Evolutionary conservation across 2,888 invertebrate species (phyloP), one percentile per base, ranked within the genome.

Genomic region (Lagria hirta): DNA sequence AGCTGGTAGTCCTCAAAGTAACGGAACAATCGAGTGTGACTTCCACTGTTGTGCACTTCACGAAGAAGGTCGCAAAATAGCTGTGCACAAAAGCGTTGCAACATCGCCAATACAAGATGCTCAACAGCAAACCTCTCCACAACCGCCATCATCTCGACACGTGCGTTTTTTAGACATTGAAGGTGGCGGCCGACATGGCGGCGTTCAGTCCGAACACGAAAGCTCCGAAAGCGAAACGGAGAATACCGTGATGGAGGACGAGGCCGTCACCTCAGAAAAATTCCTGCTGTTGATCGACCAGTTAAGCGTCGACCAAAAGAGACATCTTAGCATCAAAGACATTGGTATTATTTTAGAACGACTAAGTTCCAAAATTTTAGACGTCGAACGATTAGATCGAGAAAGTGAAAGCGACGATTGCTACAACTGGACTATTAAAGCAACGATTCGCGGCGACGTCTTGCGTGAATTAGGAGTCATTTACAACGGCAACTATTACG

Each of bases 361-460:
- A 62, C 82, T 94, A 62, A 91, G 86, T 73, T 91, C 92, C 48
- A 94, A 93, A 75, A 94, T 94, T 61, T 79, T 94, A 54, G 94
- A 94, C 75, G 93, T 94, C 58, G 93, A 94, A 75, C 81, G 91
- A 57, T 77, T 94, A 58, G 92, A 93, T 72, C 81, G 94, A 45
- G 93, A 94, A 72, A 88, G 87, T 60, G 93, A 93, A 72, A 89
- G 89, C 71, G 90, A 90, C 73, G 92, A 93, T 73, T 91, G 91
- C 70, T 91, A 91, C 79, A 92, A 93, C 74, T 94, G 94, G 94
- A 93, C 93, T 73, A 94, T 94, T 76, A 93, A 92, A 74, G 94
- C 94, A 62, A 89, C 92, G 61, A 93, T 94, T 68, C 80, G 91
- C 49, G 94, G 94, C 35, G 92, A 93, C 73, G 88, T 90, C 61